Evolutionary conservation across 2,113 vertebrate genomes (phyloP).

Genomic region (Stigmatopora argus): DNA sequence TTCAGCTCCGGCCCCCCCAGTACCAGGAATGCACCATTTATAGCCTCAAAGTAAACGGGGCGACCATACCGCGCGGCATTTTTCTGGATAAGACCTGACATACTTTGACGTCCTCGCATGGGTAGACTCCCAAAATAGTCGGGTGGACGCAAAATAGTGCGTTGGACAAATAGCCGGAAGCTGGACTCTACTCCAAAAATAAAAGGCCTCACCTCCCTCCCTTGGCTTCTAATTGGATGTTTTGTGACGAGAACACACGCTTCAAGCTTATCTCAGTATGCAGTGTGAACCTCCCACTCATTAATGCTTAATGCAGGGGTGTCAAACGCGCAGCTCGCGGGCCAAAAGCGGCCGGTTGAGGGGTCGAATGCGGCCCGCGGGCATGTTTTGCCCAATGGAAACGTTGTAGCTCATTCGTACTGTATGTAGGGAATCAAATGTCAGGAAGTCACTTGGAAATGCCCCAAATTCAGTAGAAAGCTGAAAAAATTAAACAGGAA

Average conservation of each 20-base stretch:
- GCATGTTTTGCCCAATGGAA: too few species aligned
- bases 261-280: neutral
- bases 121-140: neutral
- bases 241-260: neutral
- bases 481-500: too few species aligned
- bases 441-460: too few species aligned
- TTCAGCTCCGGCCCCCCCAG: neutral
- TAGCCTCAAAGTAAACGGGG: neutral
- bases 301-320: neutral
- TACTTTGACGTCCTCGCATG: neutral
- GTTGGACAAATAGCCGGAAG: neutral
- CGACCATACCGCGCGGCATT: neutral
- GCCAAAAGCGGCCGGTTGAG: too few species aligned
- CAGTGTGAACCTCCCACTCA: neutral
- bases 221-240: neutral
- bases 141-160: neutral
- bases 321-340: too few species aligned
- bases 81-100: neutral
- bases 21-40: conserved; percentile 1
- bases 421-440: too few species aligned
- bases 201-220: neutral
- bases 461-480: too few species aligned
- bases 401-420: too few species aligned
- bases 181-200: neutral
- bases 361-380: too few species aligned